Base-by-base conservation (phyloP, 2,888 invertebrate genomes). In the Ectemnius lituratus region DNA sequence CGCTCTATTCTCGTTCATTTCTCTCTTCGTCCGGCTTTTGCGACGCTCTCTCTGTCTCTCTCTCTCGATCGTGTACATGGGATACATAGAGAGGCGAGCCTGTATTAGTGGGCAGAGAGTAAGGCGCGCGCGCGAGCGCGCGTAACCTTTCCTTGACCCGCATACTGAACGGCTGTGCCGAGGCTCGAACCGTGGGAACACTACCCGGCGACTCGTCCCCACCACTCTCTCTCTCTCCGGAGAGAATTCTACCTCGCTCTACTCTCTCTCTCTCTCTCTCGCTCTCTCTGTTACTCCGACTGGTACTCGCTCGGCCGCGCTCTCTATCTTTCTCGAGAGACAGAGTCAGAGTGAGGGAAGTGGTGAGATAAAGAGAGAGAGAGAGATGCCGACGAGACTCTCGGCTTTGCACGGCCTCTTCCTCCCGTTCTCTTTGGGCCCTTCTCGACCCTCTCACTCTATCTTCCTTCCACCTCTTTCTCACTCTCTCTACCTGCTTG, bases 71-170 rank as follows among this genome's bases (percentile, higher is more conserved):
- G 49, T 23, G 23, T 23, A 23, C 23, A 23, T 23, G 23, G 23
- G 23, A 70, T 49, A 56, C 58, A 57, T 62, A 71, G 56, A 67
- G 16, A 62, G 62, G 69, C 70, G 77, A 78, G 75, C 73, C 76
- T 65, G 84, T 84, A 80, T 86, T 84, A 81, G 86, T 88, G 85
- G 85, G 85, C 83, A 82, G 78, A 82, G 78, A 81, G 85, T 79
- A 80, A 82, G 76, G 71, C 84, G 82, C 83, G 78, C 82, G 75
- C 84, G 70, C 84, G 76, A 84, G 85, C 84, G 86, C 87, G 86
- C 87, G 92, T 93, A 93, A 93, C 93, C 93, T 93, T 93, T 93
- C 93, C 93, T 93, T 93, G 93, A 93, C 93, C 93, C 92, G 93
- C 93, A 93, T 93, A 92, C 92, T 92, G 92, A 92, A 92, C 92